These are phyloP conservation scores for Harpagifer antarcticus DNA, from an alignment of 2,797 vertebrate genomes.

Conservation along the genomic window DNA sequence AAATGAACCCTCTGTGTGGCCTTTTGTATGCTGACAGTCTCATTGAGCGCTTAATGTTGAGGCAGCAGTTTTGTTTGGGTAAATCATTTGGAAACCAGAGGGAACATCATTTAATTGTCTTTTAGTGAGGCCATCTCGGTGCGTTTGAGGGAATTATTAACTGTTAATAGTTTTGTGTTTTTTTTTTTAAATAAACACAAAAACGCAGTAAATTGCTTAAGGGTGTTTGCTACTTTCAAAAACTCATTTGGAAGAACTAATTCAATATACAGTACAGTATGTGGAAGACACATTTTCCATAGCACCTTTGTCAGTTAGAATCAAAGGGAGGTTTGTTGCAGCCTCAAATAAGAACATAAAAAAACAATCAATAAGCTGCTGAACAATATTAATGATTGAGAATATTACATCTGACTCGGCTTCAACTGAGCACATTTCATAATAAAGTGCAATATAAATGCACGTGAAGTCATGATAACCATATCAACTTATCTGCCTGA, in stretches of 20 bases:
- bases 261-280: background rate
- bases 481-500: constrained; percentile 5
- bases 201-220: constrained; percentile 47
- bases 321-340: constrained; percentile 24
- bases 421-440: constrained; percentile 25
- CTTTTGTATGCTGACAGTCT: constrained; percentile 21
- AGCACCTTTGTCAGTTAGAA: constrained; percentile 37
- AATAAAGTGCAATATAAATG: constrained; percentile 21
- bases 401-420: constrained; percentile 15
- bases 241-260: constrained; percentile 44
- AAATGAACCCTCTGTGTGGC: constrained; percentile 12
- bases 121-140: constrained; percentile 38
- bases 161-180: constrained; percentile 47
- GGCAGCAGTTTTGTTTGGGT: constrained; percentile 35
- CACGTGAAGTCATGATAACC: constrained; percentile 1
- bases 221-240: constrained; percentile 42
- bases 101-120: constrained; percentile 57
- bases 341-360: constrained; percentile 5
- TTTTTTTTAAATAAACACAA: constrained; percentile 48
- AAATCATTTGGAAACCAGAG: constrained; percentile 51
- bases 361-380: constrained; percentile 32
- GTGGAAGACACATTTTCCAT: constrained; percentile 30
- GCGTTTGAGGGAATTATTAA: constrained; percentile 45
- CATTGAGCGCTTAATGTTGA: constrained; percentile 30
- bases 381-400: constrained; percentile 16